These are phyloP conservation scores for Sialia sialis DNA, from an alignment of 2,113 vertebrate genomes.

Conservation along the genomic window DNA sequence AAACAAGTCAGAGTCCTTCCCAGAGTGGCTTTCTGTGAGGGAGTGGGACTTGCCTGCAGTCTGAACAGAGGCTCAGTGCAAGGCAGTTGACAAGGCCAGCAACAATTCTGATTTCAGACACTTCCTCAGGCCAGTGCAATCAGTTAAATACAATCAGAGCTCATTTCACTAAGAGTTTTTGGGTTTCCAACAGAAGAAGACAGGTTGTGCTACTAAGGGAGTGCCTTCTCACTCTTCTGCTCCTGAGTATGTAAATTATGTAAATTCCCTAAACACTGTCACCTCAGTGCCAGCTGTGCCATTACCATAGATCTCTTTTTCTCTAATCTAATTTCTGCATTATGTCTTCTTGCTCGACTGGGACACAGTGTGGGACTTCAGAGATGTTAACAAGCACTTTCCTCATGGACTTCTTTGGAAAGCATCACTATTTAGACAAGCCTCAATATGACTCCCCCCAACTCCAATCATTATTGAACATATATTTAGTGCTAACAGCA, in stretches of 20 bases:
- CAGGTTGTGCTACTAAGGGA: neutral
- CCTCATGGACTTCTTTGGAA: neutral
- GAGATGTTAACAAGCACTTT: neutral
- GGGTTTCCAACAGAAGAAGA: neutral
- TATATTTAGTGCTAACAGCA: neutral
- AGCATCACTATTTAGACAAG: neutral
- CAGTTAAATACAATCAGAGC: neutral
- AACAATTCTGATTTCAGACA: neutral
- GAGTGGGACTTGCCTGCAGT: neutral
- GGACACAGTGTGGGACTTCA: neutral
- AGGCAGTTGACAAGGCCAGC: neutral
- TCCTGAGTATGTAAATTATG: neutral
- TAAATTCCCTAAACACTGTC: neutral
- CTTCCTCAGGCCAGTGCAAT: neutral
- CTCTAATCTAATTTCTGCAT: neutral
- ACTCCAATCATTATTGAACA: neutral
- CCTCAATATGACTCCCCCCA: neutral
- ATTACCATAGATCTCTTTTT: neutral
- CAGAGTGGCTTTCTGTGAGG: accelerated
- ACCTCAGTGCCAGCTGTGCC: neutral
- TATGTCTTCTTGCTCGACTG: neutral
- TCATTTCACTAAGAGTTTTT: neutral
- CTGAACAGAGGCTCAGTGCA: neutral
- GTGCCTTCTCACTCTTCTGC: neutral
- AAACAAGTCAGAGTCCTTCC: neutral